phyloP scores from a whole-genome alignment of 2,113 vertebrate genomes.

The Melanostigma gelatinosum region DNA sequence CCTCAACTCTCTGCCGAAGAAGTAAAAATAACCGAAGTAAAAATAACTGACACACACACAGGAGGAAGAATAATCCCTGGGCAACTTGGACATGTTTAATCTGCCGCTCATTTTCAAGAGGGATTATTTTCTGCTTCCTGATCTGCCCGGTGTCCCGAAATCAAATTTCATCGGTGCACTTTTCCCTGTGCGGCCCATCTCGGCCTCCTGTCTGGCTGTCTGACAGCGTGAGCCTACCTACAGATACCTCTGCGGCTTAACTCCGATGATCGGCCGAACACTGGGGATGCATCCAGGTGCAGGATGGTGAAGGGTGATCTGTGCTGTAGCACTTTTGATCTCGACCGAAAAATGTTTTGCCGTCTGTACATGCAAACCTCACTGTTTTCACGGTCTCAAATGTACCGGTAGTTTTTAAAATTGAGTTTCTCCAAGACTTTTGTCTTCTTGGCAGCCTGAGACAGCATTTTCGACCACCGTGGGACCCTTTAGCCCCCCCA shows the following conservation, averaged over 20 bases:
- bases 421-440: not conserved
- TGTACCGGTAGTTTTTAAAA: not conserved
- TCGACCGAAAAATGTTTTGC: not conserved
- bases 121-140: slow-evolving; percentile 73
- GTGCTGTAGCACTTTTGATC: slow-evolving; percentile 7
- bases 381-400: not conserved
- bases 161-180: slow-evolving; percentile 70
- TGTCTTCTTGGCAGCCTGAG: not conserved
- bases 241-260: slow-evolving; percentile 26
- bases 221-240: slow-evolving; percentile 39
- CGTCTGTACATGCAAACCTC: not conserved
- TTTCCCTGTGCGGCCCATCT: slow-evolving; percentile 44
- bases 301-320: slow-evolving; percentile 24
- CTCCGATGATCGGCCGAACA: slow-evolving; percentile 2
- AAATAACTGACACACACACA: slow-evolving; percentile 59
- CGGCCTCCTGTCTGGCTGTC: slow-evolving; percentile 42
- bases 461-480: not conserved
- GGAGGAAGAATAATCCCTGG: slow-evolving; percentile 58
- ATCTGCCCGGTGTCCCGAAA: slow-evolving; percentile 71
- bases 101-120: slow-evolving; percentile 75
- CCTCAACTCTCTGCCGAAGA: slow-evolving; percentile 36
- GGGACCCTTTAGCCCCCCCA: not conserved
- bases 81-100: slow-evolving; percentile 74
- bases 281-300: slow-evolving; percentile 8
- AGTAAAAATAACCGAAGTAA: slow-evolving; percentile 66